phyloP scores from a whole-genome alignment of 1,140 invertebrate genomes.

The Leptinotarsa defecta region DNA sequence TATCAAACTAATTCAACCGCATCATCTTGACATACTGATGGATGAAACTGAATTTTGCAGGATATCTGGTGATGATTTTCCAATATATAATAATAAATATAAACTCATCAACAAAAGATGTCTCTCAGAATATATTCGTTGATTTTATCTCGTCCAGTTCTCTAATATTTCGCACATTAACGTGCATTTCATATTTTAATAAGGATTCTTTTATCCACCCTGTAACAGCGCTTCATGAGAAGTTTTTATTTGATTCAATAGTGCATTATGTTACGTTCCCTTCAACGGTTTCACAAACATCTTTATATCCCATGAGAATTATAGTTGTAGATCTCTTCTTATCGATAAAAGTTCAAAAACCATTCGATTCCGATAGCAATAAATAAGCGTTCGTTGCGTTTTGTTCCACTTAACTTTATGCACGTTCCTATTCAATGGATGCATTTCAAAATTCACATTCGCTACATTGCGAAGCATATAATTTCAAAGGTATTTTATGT shows the following conservation, averaged over 20 bases:
- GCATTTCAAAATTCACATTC: slow-evolving; percentile 20
- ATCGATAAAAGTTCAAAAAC: slow-evolving; percentile 11
- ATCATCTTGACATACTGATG: no score
- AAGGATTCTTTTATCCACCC: no score
- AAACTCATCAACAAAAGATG: no score
- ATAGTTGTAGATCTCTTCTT: slow-evolving; percentile 7
- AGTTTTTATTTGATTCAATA: slow-evolving; percentile 6
- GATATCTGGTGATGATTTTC: no score
- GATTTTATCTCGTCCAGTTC: no score
- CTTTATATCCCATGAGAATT: slow-evolving; percentile 15
- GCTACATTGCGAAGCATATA: slow-evolving; percentile 11
- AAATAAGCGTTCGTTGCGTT: slow-evolving; percentile 7
- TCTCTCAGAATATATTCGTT: no score
- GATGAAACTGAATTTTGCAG: no score
- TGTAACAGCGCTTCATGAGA: background rate
- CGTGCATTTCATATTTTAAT: no score
- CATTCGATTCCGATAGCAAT: background rate
- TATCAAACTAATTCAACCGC: no score
- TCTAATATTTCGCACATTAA: no score
- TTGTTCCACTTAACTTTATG: slow-evolving; percentile 20
- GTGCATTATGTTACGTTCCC: slow-evolving; percentile 10
- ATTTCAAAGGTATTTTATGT: slow-evolving; percentile 19
- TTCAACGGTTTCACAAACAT: slow-evolving; percentile 18
- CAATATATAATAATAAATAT: no score
- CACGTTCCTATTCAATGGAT: slow-evolving; percentile 20